Base-by-base conservation (phyloP, 2,113 vertebrate genomes). In the Pungitius pungitius region DNA sequence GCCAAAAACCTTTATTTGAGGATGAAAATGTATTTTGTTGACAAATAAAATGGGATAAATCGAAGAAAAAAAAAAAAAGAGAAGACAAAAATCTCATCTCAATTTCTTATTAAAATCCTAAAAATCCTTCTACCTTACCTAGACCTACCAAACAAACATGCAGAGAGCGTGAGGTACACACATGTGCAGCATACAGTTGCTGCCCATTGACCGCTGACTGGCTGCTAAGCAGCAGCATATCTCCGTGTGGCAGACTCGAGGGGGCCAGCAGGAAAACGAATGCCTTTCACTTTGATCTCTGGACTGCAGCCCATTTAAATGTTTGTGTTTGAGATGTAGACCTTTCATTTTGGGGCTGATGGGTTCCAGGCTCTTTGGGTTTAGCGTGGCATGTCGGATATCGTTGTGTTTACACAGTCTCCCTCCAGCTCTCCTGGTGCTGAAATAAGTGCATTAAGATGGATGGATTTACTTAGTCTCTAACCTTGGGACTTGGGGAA, bases 391-490 rank as follows among this genome's bases (percentile, higher is more conserved):
- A 91, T 88, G 90, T 92, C 88, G 88, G 91, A 92, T 92, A 91
- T 73, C 78, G 83, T 81, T 86, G 86, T 92, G 91, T 94, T 92
- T 93, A 93, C 90, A 92, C 90, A 93, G 88, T 77, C 90, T 87
- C 89, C 89, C 90, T 82, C 43, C 81, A 82, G 78, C 84, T 91
- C 89, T 89, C 87, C 87, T 49, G 77, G 83, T 89, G 90, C 84
- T 90, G 87, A 92, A 91, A 89, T 90, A 88, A 89, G 86, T 92
- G 89, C 90, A 92, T 91, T 92, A 91, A 91, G 91, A 90, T 93
- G 91, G 90, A 93, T 93, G 90, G 88, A 92, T 92, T 93, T 92
- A 92, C 91, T 90, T 90, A 89, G 87, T 88, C 90, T 88, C 88
- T 84, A 90, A 92, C 89, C 91, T 87, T 79, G 67, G 83, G 85